Conservation (phyloP, 2,888 invertebrate genomes). For the Drymonia ruficornis region DNA sequence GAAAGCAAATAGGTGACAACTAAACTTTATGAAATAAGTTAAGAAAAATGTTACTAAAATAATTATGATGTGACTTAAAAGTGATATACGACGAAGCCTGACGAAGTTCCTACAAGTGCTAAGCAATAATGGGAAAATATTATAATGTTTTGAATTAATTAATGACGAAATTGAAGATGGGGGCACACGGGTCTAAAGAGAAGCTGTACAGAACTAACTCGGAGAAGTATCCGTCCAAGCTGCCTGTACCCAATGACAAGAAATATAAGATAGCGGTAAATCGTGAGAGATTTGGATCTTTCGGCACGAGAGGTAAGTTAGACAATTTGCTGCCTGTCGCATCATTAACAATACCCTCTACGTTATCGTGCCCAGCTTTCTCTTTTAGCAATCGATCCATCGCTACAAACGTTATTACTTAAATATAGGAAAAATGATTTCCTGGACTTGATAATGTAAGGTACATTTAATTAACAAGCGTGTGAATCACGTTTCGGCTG, state of each 20-base stretch:
- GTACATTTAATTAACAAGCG: constrained; percentile 9
- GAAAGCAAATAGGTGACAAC: constrained; percentile 45
- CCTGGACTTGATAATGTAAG: constrained; percentile 3
- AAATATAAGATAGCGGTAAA: constrained; percentile 86
- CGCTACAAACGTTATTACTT: not conserved
- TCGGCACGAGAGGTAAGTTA: constrained; percentile 87
- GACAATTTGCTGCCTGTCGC: constrained; percentile 20
- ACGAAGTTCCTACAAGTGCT: constrained; percentile 55
- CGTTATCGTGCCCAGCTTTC: not conserved
- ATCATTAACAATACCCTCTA: constrained; percentile 10
- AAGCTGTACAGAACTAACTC: constrained; percentile 88
- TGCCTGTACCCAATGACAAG: constrained; percentile 83
- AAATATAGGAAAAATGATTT: not conserved
- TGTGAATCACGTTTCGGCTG: constrained; percentile 17
- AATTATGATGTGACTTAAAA: constrained; percentile 59
- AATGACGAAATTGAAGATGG: constrained; percentile 85
- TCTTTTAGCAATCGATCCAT: not conserved
- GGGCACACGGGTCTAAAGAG: constrained; percentile 91
- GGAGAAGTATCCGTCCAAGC: constrained; percentile 84
- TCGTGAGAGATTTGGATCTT: constrained; percentile 88
- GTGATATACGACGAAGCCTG: constrained; percentile 41
- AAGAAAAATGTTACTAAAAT: constrained; percentile 33
- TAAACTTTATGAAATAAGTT: constrained; percentile 30
- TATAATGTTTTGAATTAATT: constrained; percentile 62
- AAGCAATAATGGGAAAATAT: constrained; percentile 36